Conservation (phyloP, 2,113 vertebrate species). For the Pseudopodoces humilis region DNA sequence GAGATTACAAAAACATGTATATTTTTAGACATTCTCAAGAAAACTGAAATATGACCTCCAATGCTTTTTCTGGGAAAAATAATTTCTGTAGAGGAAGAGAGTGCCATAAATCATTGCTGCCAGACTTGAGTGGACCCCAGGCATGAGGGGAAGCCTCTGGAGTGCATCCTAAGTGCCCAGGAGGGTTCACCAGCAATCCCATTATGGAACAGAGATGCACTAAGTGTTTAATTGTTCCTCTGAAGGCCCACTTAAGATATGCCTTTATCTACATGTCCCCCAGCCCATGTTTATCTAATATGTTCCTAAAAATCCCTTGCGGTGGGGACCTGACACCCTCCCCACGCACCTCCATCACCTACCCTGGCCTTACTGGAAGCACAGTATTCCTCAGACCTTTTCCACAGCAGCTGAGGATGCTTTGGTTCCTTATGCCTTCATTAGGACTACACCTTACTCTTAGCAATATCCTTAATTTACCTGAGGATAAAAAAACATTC, state of each 20-base stretch:
- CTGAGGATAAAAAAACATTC: neutral
- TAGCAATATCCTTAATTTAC: neutral
- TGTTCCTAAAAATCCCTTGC: neutral
- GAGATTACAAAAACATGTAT: neutral
- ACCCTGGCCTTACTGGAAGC: neutral
- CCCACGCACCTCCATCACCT: fast-evolving
- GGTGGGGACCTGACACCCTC: neutral
- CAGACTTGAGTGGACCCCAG: neutral
- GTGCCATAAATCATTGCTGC: neutral
- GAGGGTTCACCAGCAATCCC: neutral
- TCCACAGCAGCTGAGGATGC: neutral
- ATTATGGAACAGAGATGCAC: neutral
- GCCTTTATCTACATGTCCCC: neutral
- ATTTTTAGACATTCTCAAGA: neutral
- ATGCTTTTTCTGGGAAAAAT: neutral
- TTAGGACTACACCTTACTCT: neutral
- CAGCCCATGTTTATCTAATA: neutral
- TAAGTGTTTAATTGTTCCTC: neutral
- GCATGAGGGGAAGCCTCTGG: fast-evolving
- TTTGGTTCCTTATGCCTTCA: neutral
- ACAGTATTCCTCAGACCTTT: neutral
- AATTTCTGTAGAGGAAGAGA: neutral
- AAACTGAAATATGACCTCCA: neutral
- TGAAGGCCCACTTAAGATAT: neutral
- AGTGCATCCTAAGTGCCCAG: neutral